Conservation (phyloP, 2,113 vertebrate species). For the Hemicordylus capensis region DNA sequence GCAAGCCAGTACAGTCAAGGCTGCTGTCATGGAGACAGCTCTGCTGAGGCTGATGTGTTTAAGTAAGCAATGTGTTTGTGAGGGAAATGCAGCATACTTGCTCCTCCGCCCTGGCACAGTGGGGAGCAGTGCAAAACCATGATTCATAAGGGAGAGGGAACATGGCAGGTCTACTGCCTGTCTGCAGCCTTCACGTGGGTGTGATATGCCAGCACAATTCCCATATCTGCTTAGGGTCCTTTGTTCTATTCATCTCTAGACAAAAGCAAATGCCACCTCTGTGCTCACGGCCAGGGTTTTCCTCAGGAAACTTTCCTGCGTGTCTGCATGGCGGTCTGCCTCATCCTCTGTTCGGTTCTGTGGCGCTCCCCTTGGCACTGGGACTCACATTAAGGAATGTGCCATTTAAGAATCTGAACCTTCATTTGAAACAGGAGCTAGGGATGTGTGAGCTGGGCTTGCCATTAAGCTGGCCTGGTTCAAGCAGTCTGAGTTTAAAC, state of each 20-base stretch:
- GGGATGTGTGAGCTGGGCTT: too few species aligned
- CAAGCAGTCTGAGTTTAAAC: too few species aligned
- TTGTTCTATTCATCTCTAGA: not conserved
- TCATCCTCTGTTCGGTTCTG: not conserved
- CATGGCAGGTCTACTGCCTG: not conserved
- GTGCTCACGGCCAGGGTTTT: not conserved
- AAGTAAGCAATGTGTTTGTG: slow-evolving; percentile 57
- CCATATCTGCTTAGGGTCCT: not conserved
- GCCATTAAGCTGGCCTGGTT: too few species aligned
- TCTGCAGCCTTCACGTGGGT: not conserved
- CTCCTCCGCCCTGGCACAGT: slow-evolving; percentile 35
- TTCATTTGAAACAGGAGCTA: not conserved
- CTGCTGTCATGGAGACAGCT: slow-evolving; percentile 69
- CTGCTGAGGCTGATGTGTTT: slow-evolving; percentile 66
- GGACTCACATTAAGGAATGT: not conserved
- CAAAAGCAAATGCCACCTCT: not conserved
- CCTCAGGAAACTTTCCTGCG: rapidly evolving
- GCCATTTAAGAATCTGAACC: not conserved
- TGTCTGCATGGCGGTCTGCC: not conserved
- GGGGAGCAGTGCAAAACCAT: rapidly evolving
- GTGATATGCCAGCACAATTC: not conserved
- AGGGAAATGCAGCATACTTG: slow-evolving; percentile 38
- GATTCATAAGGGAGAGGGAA: not conserved
- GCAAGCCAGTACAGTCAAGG: slow-evolving; percentile 47
- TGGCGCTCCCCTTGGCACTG: not conserved